A percentile compares a stretch with the other conserved stretches of the same genome.
Evolutionary conservation across 1,140 invertebrate species (phyloP).

Genomic region (Philopotamus ludificatus): DNA sequence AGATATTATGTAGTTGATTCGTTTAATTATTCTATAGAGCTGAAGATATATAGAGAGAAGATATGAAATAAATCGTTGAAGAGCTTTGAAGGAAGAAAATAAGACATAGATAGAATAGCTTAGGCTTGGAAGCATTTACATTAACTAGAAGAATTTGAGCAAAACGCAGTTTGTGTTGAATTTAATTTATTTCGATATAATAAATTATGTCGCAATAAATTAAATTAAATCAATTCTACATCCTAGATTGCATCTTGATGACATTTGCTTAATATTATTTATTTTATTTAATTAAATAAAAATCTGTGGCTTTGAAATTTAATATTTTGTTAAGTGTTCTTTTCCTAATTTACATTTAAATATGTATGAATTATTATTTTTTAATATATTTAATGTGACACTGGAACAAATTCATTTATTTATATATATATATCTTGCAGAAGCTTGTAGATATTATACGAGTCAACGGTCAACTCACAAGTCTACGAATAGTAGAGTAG

Average conservation of each 20-base stretch:
- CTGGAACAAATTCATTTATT: too few species aligned
- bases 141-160: slow-evolving; percentile 35
- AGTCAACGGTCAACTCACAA: too few species aligned
- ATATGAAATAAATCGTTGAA: background rate
- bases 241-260: background rate
- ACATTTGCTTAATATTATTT: background rate
- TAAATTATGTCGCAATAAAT: background rate
- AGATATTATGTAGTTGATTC: background rate
- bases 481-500: too few species aligned
- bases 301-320: background rate
- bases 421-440: too few species aligned
- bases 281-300: slow-evolving; percentile 1
- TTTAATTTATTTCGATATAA: background rate
- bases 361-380: too few species aligned
- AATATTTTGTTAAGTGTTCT: background rate
- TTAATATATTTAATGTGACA: too few species aligned
- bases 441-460: too few species aligned
- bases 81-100: background rate
- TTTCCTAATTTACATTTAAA: too few species aligned
- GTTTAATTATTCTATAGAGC: background rate
- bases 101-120: slow-evolving; percentile 6
- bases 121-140: slow-evolving; percentile 25
- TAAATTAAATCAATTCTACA: slow-evolving; percentile 1
- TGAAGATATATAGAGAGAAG: background rate
- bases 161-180: slow-evolving; percentile 9